These are phyloP conservation scores for Chrysodeixis includens DNA, from an alignment of 2,888 invertebrate species.

Conservation along the genomic window DNA sequence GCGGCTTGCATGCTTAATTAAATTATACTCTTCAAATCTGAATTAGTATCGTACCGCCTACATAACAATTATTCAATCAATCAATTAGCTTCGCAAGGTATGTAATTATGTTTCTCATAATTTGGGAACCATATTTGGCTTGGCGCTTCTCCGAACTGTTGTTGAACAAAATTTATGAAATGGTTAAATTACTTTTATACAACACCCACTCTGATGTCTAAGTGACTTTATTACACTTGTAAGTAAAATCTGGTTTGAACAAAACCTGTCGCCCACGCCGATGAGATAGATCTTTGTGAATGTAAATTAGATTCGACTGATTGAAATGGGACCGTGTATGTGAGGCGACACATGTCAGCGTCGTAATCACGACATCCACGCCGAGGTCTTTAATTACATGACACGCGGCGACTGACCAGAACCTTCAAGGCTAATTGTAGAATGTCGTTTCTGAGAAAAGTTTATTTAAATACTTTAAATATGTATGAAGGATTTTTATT, in stretches of 20 bases:
- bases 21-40: slow-evolving; percentile 38
- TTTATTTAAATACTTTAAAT: slow-evolving; percentile 5
- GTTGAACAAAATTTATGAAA: neutral
- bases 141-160: neutral
- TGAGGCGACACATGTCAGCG: slow-evolving; percentile 47
- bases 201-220: neutral
- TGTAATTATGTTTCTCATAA: neutral
- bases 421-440: slow-evolving; percentile 49
- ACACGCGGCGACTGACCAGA: slow-evolving; percentile 38
- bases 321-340: slow-evolving; percentile 38
- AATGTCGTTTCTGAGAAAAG: slow-evolving; percentile 25
- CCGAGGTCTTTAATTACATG: slow-evolving; percentile 47
- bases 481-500: neutral
- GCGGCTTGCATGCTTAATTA: slow-evolving; percentile 59
- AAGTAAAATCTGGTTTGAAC: neutral
- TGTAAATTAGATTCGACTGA: slow-evolving; percentile 43
- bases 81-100: neutral
- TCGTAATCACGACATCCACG: slow-evolving; percentile 44
- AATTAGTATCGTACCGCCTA: slow-evolving; percentile 38
- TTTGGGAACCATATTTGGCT: neutral
- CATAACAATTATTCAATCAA: slow-evolving; percentile 3
- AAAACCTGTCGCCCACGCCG: neutral
- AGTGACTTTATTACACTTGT: neutral
- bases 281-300: slow-evolving; percentile 34
- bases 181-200: neutral